These are phyloP conservation scores for Naja naja DNA, from an alignment of 2,113 vertebrate species.

Conservation along the genomic window DNA sequence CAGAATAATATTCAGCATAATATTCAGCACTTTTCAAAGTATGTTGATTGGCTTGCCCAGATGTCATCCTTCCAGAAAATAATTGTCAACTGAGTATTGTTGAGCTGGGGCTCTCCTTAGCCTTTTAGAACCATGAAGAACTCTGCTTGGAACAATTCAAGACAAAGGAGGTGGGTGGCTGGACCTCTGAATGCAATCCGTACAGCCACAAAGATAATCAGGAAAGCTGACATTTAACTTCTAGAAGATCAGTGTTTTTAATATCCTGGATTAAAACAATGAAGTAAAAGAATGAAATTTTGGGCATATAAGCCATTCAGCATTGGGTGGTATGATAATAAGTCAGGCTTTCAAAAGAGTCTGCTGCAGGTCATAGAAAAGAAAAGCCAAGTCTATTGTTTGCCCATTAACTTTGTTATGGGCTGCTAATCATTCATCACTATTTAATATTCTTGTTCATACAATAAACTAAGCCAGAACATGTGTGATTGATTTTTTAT, in stretches of 20 bases:
- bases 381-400: background rate
- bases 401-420: background rate
- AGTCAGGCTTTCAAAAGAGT: conserved; percentile 11
- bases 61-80: background rate
- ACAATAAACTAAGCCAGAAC: background rate
- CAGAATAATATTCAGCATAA: background rate
- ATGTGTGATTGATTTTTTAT: background rate
- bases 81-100: fast-evolving
- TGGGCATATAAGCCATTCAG: conserved; percentile 28
- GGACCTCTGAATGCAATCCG: background rate
- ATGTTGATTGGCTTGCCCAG: background rate
- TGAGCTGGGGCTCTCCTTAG: background rate
- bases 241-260: conserved; percentile 52
- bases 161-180: conserved; percentile 30
- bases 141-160: background rate
- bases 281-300: conserved; percentile 55
- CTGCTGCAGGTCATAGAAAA: background rate
- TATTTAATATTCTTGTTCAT: background rate
- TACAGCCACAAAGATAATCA: conserved; percentile 10
- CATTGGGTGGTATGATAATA: conserved; percentile 56
- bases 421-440: background rate
- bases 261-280: conserved; percentile 58
- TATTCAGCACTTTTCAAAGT: background rate
- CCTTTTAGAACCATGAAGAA: background rate
- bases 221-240: conserved; percentile 57